Evolutionary conservation across 2,797 vertebrate species (phyloP).

Genomic region (Acipenser transmontanus): DNA sequence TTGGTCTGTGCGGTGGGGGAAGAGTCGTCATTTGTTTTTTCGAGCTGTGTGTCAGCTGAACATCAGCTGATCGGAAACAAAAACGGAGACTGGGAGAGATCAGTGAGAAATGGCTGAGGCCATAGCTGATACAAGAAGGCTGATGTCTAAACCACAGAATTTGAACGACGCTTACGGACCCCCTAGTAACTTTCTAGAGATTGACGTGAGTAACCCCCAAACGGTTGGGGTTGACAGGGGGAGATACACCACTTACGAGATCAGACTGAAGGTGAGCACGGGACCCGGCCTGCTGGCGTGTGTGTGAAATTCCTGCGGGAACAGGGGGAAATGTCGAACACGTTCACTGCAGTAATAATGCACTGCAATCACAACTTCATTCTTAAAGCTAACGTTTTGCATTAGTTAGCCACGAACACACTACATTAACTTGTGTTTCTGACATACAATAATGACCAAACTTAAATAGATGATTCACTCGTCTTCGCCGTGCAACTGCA

Average conservation of each 20-base stretch:
- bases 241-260: slow-evolving; percentile 91
- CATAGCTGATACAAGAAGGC: slow-evolving; percentile 88
- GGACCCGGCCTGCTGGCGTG: slow-evolving; percentile 10
- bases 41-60: slow-evolving; percentile 52
- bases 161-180: slow-evolving; percentile 94
- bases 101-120: slow-evolving; percentile 74
- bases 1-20: background rate
- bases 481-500: too few relatives aligned
- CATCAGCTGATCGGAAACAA: slow-evolving; percentile 72
- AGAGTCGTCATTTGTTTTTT: background rate
- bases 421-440: too few relatives aligned
- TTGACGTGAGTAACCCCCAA: slow-evolving; percentile 90
- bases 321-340: too few relatives aligned
- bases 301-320: too few relatives aligned
- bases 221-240: slow-evolving; percentile 85
- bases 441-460: too few relatives aligned
- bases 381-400: too few relatives aligned
- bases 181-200: slow-evolving; percentile 96
- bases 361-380: too few relatives aligned
- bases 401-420: too few relatives aligned
- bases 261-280: slow-evolving; percentile 89
- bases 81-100: slow-evolving; percentile 21
- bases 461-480: too few relatives aligned
- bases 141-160: slow-evolving; percentile 88
- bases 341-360: too few relatives aligned